A percentile compares a stretch with the other conserved stretches of the same genome.
phyloP scores from a whole-genome alignment of 2,113 vertebrate genomes.

The Coptodon rendalli region DNA sequence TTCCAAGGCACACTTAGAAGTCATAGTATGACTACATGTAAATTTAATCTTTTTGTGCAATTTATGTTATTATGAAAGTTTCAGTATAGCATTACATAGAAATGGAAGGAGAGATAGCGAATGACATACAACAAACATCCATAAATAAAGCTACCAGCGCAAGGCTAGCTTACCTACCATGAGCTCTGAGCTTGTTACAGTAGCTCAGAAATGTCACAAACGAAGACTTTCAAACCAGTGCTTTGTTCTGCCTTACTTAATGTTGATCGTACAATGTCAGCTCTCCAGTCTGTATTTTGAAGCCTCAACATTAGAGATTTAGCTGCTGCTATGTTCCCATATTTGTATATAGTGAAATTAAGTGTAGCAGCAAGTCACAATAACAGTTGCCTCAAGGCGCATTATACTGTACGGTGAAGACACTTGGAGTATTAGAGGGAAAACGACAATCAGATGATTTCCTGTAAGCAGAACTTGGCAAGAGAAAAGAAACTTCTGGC shows the following conservation, averaged over 20 bases:
- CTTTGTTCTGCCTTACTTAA: neutral
- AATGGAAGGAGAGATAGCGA: neutral
- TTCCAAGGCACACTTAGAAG: neutral
- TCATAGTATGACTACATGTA: neutral
- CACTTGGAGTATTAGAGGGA: neutral
- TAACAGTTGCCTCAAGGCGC: neutral
- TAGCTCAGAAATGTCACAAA: neutral
- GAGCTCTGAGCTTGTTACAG: neutral
- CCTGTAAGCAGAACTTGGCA: neutral
- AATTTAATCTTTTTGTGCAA: neutral
- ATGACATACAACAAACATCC: neutral
- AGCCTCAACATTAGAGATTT: neutral
- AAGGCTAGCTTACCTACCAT: neutral
- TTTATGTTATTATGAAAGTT: fast-evolving
- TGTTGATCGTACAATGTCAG: neutral
- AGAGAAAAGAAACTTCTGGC: neutral
- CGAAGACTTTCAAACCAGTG: neutral
- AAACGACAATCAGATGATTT: neutral
- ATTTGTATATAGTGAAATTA: neutral
- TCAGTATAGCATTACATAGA: neutral
- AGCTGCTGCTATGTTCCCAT: neutral
- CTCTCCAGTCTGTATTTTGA: neutral
- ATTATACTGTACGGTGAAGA: neutral
- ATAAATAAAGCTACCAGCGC: neutral
- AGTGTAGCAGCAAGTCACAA: neutral